These are phyloP conservation scores for Calcarius ornatus DNA, from an alignment of 2,113 vertebrate species.

Conservation along the genomic window DNA sequence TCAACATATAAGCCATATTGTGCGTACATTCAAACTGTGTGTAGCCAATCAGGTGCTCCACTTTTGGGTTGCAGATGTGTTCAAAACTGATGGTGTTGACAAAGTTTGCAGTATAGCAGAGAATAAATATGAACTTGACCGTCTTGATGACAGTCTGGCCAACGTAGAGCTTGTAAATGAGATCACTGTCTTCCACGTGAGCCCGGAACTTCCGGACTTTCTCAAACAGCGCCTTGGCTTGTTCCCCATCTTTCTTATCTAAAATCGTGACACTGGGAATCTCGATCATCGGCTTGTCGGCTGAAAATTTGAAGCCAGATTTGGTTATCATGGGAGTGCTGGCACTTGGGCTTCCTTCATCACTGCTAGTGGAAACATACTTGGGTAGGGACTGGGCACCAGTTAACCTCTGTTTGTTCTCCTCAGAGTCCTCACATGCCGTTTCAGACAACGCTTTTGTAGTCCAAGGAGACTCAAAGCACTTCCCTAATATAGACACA, in stretches of 20 bases:
- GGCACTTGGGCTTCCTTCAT: conserved; percentile 93
- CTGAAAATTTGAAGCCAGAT: conserved; percentile 90
- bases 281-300: conserved; percentile 90
- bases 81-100: conserved; percentile 92
- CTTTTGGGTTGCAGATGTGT: conserved; percentile 86
- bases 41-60: conserved; percentile 94
- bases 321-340: conserved; percentile 89
- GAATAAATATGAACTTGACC: conserved; percentile 94
- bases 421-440: conserved; percentile 94
- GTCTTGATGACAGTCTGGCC: conserved; percentile 96
- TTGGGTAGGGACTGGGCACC: conserved; percentile 88
- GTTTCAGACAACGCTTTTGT: conserved; percentile 97
- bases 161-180: conserved; percentile 96
- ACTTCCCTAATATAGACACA: conserved; percentile 95
- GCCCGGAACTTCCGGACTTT: conserved; percentile 96
- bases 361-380: conserved; percentile 94
- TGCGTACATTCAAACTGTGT: conserved; percentile 91
- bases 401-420: conserved; percentile 93
- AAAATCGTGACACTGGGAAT: conserved; percentile 94
- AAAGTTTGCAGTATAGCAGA: conserved; percentile 94
- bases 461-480: conserved; percentile 98
- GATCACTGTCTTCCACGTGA: conserved; percentile 94
- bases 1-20: conserved; percentile 98
- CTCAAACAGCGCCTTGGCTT: conserved; percentile 97
- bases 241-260: conserved; percentile 97